phyloP scores from a whole-genome alignment of 2,888 invertebrate genomes.

The Plusia festucae region DNA sequence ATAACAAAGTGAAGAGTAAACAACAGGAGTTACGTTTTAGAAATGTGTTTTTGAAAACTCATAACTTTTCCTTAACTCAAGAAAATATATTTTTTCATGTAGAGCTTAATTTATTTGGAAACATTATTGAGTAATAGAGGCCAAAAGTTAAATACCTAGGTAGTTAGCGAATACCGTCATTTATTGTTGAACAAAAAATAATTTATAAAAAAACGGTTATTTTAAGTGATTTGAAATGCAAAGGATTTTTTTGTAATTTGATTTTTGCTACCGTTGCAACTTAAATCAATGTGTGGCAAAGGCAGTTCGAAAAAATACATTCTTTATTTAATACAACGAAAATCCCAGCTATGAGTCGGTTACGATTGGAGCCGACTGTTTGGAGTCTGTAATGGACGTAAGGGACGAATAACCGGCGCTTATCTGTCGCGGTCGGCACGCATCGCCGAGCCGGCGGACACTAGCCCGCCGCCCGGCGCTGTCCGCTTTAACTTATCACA shows the following conservation, averaged over 20 bases:
- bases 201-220: too few relatives aligned
- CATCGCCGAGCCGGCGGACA: conserved; percentile 28
- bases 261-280: too few relatives aligned
- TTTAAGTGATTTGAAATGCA: too few relatives aligned
- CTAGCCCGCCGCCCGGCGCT: conserved; percentile 31
- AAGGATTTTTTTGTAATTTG: not conserved
- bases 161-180: too few relatives aligned
- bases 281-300: not conserved
- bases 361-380: conserved; percentile 20
- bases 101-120: too few relatives aligned
- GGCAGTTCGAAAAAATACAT: not conserved
- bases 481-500: conserved; percentile 59
- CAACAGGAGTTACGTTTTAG: not conserved
- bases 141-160: too few relatives aligned
- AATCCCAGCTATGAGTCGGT: conserved; percentile 24
- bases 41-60: not conserved
- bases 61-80: too few relatives aligned
- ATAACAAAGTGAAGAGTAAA: conserved; percentile 15
- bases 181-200: too few relatives aligned
- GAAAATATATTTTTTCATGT: too few relatives aligned
- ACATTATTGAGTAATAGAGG: too few relatives aligned
- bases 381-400: conserved; percentile 36
- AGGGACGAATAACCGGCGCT: conserved; percentile 38
- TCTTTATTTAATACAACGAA: conserved; percentile 12
- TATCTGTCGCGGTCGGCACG: conserved; percentile 37